These are phyloP conservation scores for Metopolophium dirhodum DNA, from an alignment of 1,140 invertebrate genomes.

Conservation along the genomic window DNA sequence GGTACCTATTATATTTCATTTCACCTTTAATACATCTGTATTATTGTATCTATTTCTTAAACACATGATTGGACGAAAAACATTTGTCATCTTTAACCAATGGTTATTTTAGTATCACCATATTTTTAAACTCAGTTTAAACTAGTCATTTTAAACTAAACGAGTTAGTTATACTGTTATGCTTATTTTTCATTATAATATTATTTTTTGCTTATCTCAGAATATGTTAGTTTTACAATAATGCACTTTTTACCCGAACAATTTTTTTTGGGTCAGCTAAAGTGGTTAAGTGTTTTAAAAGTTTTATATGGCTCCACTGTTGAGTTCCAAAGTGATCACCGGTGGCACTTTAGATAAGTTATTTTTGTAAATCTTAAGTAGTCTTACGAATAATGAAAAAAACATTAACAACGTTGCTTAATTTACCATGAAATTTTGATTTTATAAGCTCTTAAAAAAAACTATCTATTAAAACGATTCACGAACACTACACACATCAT, in stretches of 20 bases:
- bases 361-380: conserved; percentile 1
- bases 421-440: not conserved
- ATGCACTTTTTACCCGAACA: not conserved
- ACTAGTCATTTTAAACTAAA: no score
- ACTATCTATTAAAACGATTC: not conserved
- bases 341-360: not conserved
- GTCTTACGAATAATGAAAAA: not conserved
- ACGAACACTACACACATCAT: not conserved
- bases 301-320: not conserved
- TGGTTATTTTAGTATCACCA: not conserved
- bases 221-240: not conserved
- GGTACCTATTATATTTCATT: not conserved
- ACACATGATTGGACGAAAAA: not conserved
- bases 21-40: not conserved
- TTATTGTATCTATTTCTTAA: not conserved
- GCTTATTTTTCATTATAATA: not conserved
- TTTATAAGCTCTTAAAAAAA: not conserved
- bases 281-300: not conserved
- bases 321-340: not conserved
- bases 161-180: not conserved
- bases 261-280: not conserved
- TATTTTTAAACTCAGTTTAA: no score
- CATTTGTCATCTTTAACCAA: not conserved
- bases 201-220: not conserved
- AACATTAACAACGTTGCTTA: not conserved